Evolutionary conservation across 1,140 invertebrate species (phyloP).

Genomic region (Cataglyphis hispanica): DNA sequence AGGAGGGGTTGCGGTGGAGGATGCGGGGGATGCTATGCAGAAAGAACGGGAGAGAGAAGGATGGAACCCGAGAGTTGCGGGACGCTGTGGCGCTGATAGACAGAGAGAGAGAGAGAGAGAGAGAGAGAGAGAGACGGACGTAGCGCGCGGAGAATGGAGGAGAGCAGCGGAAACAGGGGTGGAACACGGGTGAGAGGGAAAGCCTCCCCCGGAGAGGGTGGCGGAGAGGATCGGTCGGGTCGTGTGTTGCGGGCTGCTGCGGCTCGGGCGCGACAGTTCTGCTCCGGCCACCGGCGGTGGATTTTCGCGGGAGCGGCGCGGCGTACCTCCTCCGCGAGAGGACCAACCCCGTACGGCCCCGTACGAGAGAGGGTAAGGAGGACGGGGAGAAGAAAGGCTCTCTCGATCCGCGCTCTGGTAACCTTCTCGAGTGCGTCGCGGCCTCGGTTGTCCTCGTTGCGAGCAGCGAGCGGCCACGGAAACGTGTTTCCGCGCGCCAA

Average conservation of each 20-base stretch:
- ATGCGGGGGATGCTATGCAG: conserved; percentile 16
- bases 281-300: conserved; percentile 82
- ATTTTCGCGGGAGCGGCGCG: conserved; percentile 75
- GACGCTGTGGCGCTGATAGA: conserved; percentile 34
- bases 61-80: conserved; percentile 24
- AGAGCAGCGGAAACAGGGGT: conserved; percentile 22
- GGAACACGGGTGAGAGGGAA: conserved; percentile 15
- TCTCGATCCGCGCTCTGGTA: conserved; percentile 47
- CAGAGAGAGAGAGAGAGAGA: conserved; percentile 64
- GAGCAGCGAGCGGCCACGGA: conserved; percentile 44
- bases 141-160: background rate
- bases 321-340: conserved; percentile 33
- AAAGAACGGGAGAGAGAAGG: conserved; percentile 20
- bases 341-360: conserved; percentile 19
- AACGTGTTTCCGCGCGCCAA: conserved; percentile 44
- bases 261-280: conserved; percentile 86
- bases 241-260: conserved; percentile 86
- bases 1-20: background rate
- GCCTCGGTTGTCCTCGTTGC: conserved; percentile 54
- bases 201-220: conserved; percentile 60
- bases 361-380: background rate
- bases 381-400: background rate
- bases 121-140: conserved; percentile 22
- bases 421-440: conserved; percentile 32
- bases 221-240: conserved; percentile 74